phyloP scores from a whole-genome alignment of 2,797 vertebrate genomes.

The Rachycentron canadum region DNA sequence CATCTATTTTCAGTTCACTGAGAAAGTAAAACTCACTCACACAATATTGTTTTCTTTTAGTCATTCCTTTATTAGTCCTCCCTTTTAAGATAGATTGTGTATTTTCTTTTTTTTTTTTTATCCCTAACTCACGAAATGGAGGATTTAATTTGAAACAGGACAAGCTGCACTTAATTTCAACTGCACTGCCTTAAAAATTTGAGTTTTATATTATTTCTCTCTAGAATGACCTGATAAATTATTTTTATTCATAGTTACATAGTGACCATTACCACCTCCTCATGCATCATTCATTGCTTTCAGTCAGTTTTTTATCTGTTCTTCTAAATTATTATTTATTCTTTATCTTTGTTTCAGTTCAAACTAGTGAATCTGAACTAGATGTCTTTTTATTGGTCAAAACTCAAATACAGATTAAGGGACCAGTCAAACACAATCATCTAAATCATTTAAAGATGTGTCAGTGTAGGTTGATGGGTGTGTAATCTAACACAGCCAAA shows the following conservation, averaged over 20 bases:
- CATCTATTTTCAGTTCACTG: constrained; percentile 3
- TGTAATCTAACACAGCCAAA: not conserved
- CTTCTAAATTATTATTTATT: too few relatives aligned
- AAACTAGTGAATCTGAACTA: not conserved
- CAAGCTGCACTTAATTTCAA: not conserved
- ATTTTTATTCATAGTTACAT: not conserved
- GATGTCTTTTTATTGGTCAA: too few relatives aligned
- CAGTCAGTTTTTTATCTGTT: too few relatives aligned
- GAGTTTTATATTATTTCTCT: not conserved
- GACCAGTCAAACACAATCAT: not conserved
- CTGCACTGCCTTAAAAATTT: not conserved
- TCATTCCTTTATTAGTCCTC: constrained; percentile 7
- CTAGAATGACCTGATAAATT: too few relatives aligned
- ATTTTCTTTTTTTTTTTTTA: too few relatives aligned
- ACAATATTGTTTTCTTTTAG: not conserved
- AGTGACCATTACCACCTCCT: too few relatives aligned
- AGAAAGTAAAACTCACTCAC: not conserved
- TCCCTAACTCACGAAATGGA: not conserved
- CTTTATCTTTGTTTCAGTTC: not conserved
- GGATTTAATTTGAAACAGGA: constrained; percentile 1
- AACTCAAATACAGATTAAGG: too few relatives aligned
- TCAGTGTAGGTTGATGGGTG: not conserved
- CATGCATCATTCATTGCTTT: too few relatives aligned
- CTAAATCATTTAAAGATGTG: not conserved
- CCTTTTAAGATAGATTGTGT: not conserved